phyloP scores from a whole-genome alignment of 2,888 invertebrate genomes.

The Amphipyra tragopoginis region DNA sequence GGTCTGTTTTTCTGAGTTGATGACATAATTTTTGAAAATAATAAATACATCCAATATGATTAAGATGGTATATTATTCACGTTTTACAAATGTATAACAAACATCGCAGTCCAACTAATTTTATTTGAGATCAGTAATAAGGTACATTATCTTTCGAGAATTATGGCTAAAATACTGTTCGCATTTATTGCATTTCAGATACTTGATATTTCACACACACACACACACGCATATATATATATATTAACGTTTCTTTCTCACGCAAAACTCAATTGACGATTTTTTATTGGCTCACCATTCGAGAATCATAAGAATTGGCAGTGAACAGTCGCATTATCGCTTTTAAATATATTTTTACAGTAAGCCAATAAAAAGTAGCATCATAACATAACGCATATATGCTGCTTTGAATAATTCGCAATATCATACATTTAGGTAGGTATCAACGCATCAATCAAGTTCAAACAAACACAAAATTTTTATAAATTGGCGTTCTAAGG shows the following conservation, averaged over 20 bases:
- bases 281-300: too few species aligned
- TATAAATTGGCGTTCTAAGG: constrained; percentile 18
- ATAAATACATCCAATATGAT: constrained; percentile 4
- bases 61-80: constrained; percentile 42
- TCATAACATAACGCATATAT: too few species aligned
- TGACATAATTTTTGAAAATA: too few species aligned
- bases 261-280: too few species aligned
- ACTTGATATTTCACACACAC: constrained; percentile 1
- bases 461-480: not conserved
- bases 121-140: constrained; percentile 11
- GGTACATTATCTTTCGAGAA: constrained; percentile 1
- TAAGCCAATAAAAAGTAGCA: too few species aligned
- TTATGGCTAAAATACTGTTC: not conserved
- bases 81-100: constrained; percentile 59
- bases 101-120: constrained; percentile 26
- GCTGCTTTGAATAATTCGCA: too few species aligned
- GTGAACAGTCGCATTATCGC: too few species aligned
- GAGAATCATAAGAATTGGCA: too few species aligned
- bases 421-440: too few species aligned
- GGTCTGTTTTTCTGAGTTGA: too few species aligned
- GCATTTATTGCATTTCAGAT: not conserved
- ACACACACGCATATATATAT: not conserved
- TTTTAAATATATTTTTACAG: too few species aligned
- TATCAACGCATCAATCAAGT: not conserved
- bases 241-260: too few species aligned